A percentile compares a stretch with the other conserved stretches of the same genome.
These are phyloP conservation scores for Tupiocoris notatus DNA, from an alignment of 2,888 invertebrate genomes.

Conservation along the genomic window DNA sequence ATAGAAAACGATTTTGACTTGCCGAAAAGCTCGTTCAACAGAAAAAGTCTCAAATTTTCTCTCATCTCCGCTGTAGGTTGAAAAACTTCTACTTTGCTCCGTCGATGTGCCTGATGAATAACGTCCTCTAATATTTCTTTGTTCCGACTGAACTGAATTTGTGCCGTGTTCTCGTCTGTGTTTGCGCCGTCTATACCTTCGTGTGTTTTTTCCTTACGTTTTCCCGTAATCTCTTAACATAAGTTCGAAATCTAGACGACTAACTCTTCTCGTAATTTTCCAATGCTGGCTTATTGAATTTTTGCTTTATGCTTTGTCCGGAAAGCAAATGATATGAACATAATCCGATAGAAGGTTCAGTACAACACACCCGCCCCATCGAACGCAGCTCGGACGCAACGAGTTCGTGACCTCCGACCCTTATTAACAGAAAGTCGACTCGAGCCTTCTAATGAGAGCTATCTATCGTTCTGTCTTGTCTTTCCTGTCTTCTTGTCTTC, in stretches of 20 bases:
- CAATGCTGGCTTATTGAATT: conserved; percentile 21
- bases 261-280: conserved; percentile 9
- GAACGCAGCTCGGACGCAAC: no score
- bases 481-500: no score
- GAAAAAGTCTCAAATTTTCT: no score
- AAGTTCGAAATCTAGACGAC: neutral
- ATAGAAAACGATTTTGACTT: no score
- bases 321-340: neutral
- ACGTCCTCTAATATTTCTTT: conserved; percentile 18
- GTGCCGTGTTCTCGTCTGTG: conserved; percentile 13
- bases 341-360: no score
- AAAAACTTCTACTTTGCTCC: conserved; percentile 16
- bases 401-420: neutral
- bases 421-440: neutral
- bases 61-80: neutral
- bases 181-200: neutral
- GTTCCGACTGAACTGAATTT: neutral
- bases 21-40: no score
- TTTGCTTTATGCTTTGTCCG: conserved; percentile 17
- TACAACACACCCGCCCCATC: no score
- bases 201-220: neutral
- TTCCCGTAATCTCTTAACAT: neutral
- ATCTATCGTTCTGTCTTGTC: neutral
- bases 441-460: neutral
- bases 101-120: conserved; percentile 13